Evolutionary conservation across 2,113 vertebrate species (phyloP).

Genomic region (Platycercus adscitus): DNA sequence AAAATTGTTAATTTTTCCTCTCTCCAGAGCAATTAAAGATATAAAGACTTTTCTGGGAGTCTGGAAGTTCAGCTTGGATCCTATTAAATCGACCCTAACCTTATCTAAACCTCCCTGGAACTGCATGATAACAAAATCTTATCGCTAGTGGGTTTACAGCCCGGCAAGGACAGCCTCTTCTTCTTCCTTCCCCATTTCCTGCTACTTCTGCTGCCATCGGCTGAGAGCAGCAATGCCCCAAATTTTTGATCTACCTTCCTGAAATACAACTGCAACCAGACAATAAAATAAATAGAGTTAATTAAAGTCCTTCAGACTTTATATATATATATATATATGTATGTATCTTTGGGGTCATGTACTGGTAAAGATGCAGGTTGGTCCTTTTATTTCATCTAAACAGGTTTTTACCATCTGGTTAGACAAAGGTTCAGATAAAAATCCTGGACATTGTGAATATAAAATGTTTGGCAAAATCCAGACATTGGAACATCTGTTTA

Average conservation of each 20-base stretch:
- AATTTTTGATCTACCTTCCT: background rate
- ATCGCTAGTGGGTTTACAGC: background rate
- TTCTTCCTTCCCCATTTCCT: background rate
- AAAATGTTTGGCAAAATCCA: constrained; percentile 24
- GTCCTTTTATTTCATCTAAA: background rate
- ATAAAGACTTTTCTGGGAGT: background rate
- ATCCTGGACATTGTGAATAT: background rate
- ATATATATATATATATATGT: background rate
- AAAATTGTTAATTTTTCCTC: background rate
- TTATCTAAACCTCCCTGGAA: constrained; percentile 32
- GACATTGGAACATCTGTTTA: constrained; percentile 11
- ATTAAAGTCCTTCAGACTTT: background rate
- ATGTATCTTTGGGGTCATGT: background rate
- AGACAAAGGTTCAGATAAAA: background rate
- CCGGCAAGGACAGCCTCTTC: background rate
- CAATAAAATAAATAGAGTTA: rapidly evolving
- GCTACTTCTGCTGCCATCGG: background rate
- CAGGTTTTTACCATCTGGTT: constrained; percentile 26
- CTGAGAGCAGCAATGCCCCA: background rate
- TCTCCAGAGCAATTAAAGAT: background rate
- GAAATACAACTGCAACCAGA: background rate
- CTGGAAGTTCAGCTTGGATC: background rate
- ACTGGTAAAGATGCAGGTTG: background rate
- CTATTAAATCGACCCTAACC: background rate
- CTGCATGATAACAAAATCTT: background rate